Evolutionary conservation across 2,888 invertebrate genomes (phyloP).

Genomic region (Phalera bucephala): DNA sequence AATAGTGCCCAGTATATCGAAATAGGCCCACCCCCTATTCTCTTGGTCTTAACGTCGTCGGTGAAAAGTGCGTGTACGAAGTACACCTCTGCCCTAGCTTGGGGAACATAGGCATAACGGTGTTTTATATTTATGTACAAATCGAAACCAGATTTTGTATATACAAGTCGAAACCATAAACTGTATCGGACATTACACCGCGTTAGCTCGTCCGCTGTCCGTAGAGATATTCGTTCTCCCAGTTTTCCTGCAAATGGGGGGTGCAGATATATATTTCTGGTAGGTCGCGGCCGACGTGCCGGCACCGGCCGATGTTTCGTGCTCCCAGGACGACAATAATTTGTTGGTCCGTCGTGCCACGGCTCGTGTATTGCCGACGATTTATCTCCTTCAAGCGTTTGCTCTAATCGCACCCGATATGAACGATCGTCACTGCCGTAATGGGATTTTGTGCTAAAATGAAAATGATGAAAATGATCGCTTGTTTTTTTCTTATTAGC

Average conservation of each 20-base stretch:
- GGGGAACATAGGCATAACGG: no score
- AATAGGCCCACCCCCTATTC: no score
- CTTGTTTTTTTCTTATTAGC: no score
- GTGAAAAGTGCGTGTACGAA: no score
- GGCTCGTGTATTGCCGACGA: conserved; percentile 59
- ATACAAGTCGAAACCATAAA: no score
- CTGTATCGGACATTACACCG: no score
- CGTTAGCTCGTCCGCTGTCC: neutral
- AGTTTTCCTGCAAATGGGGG: conserved; percentile 41
- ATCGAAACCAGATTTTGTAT: no score
- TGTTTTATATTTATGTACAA: no score
- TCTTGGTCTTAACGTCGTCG: no score
- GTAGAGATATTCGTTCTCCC: conserved; percentile 30
- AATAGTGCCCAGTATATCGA: no score
- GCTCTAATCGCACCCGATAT: conserved; percentile 59
- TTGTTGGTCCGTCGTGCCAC: conserved; percentile 71
- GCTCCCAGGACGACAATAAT: conserved; percentile 76
- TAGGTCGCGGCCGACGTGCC: conserved; percentile 52
- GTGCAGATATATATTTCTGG: conserved; percentile 58
- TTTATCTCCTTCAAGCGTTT: conserved; percentile 63
- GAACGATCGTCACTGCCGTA: conserved; percentile 47
- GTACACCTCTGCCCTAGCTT: no score
- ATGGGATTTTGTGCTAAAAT: conserved; percentile 33
- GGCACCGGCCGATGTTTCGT: conserved; percentile 65
- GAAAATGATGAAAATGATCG: no score